Percentiles rank a stretch among this genome's conserved stretches.
Conservation (phyloP, 2,888 invertebrate genomes). For the Nebria brevicollis region DNA sequence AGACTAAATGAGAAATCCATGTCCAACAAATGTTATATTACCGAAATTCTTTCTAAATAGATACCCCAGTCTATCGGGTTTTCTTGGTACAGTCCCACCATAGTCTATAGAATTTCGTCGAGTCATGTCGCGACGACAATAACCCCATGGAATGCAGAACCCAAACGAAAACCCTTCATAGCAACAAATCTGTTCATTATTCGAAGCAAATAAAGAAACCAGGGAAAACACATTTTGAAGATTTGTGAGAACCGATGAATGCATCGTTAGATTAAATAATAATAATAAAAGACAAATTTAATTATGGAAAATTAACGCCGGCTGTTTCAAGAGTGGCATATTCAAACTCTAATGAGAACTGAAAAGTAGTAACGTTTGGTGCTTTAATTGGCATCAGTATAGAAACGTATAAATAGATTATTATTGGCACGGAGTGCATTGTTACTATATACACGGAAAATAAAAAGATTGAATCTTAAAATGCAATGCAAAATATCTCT, state of each 20-base stretch:
- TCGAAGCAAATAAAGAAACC: background rate
- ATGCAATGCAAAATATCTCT: background rate
- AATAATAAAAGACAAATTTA: background rate
- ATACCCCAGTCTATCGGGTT: background rate
- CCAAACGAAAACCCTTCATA: background rate
- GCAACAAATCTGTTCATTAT: background rate
- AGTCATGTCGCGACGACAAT: background rate
- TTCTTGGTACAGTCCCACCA: background rate
- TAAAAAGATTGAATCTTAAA: too few species aligned
- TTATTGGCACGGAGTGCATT: background rate
- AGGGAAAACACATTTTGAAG: background rate
- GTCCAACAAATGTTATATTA: background rate
- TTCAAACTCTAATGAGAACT: background rate
- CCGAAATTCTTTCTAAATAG: background rate
- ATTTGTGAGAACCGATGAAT: background rate
- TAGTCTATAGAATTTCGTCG: background rate
- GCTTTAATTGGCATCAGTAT: background rate
- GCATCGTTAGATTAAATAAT: background rate
- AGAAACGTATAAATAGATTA: background rate
- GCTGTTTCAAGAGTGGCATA: background rate
- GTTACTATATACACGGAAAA: background rate
- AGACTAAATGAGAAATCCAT: background rate
- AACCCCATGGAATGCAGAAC: background rate
- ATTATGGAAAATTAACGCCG: background rate
- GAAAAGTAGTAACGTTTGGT: background rate